phyloP scores from a whole-genome alignment of 2,888 invertebrate species.

The Dugesia japonica region DNA sequence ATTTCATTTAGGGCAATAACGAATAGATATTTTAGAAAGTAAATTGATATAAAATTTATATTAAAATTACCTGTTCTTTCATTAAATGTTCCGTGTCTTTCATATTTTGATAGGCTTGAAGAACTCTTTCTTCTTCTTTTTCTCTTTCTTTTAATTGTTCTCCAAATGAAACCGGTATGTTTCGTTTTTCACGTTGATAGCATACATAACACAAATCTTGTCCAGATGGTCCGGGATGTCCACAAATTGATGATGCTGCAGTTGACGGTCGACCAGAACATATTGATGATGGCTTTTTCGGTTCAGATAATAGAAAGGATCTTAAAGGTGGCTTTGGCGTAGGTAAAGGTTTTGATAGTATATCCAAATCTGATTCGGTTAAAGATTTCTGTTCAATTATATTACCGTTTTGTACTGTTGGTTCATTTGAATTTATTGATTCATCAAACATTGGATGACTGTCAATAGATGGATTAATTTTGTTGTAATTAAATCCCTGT shows the following conservation, averaged over 20 bases:
- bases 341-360: not conserved
- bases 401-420: not conserved
- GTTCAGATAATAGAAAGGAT: not conserved
- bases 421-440: not conserved
- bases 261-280: slow-evolving; percentile 22
- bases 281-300: not conserved
- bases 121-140: slow-evolving; percentile 43
- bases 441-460: not conserved
- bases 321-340: not conserved
- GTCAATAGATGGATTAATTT: not conserved
- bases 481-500: too few species aligned
- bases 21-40: too few species aligned
- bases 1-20: too few species aligned
- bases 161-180: slow-evolving; percentile 44
- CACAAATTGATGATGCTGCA: slow-evolving; percentile 38
- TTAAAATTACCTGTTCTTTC: slow-evolving; percentile 45
- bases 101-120: slow-evolving; percentile 46
- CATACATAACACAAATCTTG: slow-evolving; percentile 48
- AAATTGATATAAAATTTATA: too few species aligned
- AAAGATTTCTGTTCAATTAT: too few species aligned
- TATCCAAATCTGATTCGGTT: not conserved
- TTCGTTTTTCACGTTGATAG: slow-evolving; percentile 46
- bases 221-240: slow-evolving; percentile 43
- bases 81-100: slow-evolving; percentile 45
- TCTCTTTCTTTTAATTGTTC: slow-evolving; percentile 42